Evolutionary conservation across 2,113 vertebrate species (phyloP), one percentile per base, ranked within the genome.

Genomic region (Xenopus borealis): DNA sequence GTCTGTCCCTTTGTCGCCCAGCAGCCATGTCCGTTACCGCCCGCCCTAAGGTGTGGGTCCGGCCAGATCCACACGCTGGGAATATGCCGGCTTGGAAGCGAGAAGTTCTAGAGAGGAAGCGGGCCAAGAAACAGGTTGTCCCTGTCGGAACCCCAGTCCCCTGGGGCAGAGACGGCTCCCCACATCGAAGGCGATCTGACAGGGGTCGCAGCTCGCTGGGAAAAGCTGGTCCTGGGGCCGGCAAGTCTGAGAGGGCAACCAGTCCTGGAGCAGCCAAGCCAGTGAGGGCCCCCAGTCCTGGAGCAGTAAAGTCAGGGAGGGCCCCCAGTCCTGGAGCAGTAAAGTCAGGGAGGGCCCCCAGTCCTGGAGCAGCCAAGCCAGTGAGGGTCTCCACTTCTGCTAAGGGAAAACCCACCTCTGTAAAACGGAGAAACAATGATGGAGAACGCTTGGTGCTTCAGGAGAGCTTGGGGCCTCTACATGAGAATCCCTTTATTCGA

Each of bases 81-180:
- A 88, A 82, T 85, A 91, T 94, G 89, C 95, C 95, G 82, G 93
- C 92, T 85, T 98, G 96, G 96, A 96, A 97, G 85, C 88, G 92
- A 69, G 94, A 95, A 89, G 90, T 98, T 67, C 83, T 97, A 81
- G 96, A 98, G 89, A 86, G 95, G 65, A 92, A 93, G 88, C 93
- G 94, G 84, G 94, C 93, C 66, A 97, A 97, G 85, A 89, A 93
- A 85, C 90, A 91, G 72, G 55, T 58, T 11, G 11, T 23, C 6
- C 12, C 66, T 18, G 17, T 19, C 46, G 3, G 20, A 12, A 4
- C 55, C 59, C 44, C 12, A 14, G 7, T 17, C 20, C 30, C 65
- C 57, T 53, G 81, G 71, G 72, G 78, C 44, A 50, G 18, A 66
- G 75, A 33, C 62, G 53, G 7, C 30, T 19, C 18, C 11, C 46